phyloP scores from a whole-genome alignment of 37 sponge, comb jelly and placozoan genomes.

The Ephydatia muelleri region DNA sequence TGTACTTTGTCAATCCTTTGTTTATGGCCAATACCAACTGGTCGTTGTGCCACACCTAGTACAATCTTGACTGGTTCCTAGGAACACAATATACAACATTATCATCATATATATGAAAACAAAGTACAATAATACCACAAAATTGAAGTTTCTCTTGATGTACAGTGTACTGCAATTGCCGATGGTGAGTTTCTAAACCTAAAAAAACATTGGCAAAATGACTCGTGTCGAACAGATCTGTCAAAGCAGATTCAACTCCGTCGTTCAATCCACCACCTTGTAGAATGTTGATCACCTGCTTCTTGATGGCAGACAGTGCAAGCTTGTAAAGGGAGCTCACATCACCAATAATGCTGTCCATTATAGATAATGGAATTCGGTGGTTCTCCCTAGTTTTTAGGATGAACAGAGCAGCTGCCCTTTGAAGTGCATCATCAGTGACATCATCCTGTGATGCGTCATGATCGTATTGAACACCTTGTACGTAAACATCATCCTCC shows the following conservation, averaged over 20 bases:
- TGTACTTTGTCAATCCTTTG: slow-evolving; percentile 1
- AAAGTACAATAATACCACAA: slow-evolving; percentile 13
- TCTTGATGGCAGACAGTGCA: slow-evolving; percentile 1
- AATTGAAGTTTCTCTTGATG: slow-evolving; percentile 13
- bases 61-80: slow-evolving; percentile 14
- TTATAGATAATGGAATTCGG: slow-evolving; percentile 6
- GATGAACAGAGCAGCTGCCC: slow-evolving; percentile 11
- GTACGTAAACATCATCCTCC: background rate
- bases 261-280: background rate
- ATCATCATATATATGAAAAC: background rate
- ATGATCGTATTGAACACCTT: slow-evolving; percentile 5
- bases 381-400: slow-evolving; percentile 13
- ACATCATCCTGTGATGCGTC: background rate
- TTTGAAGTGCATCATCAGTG: background rate
- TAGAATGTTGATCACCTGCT: background rate
- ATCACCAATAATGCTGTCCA: slow-evolving; percentile 1
- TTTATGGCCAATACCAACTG: slow-evolving; percentile 11
- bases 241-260: slow-evolving; percentile 6
- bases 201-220: slow-evolving; percentile 6
- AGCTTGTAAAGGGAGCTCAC: background rate
- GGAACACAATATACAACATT: background rate
- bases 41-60: background rate
- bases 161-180: slow-evolving; percentile 4
- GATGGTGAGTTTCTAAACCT: slow-evolving; percentile 22
- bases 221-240: background rate